These are phyloP conservation scores for Hipposideros armiger DNA, from an alignment of 2,113 vertebrate species.

Conservation along the genomic window DNA sequence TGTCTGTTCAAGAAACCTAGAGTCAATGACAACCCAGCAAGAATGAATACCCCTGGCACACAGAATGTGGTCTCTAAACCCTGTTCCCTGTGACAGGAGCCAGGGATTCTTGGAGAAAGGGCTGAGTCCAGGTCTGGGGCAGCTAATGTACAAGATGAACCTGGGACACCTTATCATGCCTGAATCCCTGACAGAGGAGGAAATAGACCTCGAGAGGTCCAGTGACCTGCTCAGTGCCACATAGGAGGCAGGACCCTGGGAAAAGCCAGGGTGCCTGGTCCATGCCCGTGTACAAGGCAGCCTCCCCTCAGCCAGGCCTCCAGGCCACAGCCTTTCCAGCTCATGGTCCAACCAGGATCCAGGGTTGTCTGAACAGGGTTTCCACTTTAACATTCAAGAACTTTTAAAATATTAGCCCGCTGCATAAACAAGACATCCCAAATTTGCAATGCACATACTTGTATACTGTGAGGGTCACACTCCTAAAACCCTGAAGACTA, in stretches of 20 bases:
- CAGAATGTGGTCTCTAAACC: not conserved
- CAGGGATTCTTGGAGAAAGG: conserved; percentile 10
- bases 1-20: not conserved
- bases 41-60: not conserved
- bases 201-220: not conserved
- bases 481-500: not conserved
- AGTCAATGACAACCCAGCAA: not conserved
- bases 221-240: not conserved
- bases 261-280: not conserved
- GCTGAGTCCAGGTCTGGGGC: not conserved
- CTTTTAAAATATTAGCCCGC: not conserved
- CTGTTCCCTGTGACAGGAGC: not conserved
- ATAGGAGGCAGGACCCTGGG: not conserved
- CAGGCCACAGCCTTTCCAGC: not conserved
- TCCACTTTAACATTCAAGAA: not conserved
- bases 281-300: not conserved
- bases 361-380: not conserved
- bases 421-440: not conserved
- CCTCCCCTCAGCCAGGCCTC: not conserved
- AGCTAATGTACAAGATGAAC: not conserved
- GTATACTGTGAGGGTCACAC: not conserved
- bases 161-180: not conserved
- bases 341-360: not conserved
- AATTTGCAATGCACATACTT: not conserved
- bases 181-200: not conserved